Percentiles rank a stretch among this genome's conserved stretches.
phyloP scores from a whole-genome alignment of 2,797 vertebrate species.

The Pipistrellus kuhlii region DNA sequence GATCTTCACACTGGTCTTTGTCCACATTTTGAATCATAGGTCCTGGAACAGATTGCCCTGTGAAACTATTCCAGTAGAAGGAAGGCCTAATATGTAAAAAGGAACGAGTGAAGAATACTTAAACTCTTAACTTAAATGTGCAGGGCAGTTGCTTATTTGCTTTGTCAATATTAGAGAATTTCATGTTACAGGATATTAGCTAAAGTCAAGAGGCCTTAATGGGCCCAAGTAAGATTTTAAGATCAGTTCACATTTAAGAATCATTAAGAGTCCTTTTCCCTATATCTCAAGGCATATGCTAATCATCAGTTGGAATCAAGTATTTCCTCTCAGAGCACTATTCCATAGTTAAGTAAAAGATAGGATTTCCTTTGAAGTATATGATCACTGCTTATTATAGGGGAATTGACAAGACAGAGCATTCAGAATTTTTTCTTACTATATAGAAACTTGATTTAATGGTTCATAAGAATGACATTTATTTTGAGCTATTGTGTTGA shows the following conservation, averaged over 20 bases:
- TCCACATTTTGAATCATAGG: not conserved
- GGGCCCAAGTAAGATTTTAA: slow-evolving; percentile 44
- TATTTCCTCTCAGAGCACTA: slow-evolving; percentile 56
- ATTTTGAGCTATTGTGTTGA: slow-evolving; percentile 58
- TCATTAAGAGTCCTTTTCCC: slow-evolving; percentile 38
- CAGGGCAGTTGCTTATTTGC: slow-evolving; percentile 63
- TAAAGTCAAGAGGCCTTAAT: slow-evolving; percentile 43
- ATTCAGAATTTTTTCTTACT: slow-evolving; percentile 32
- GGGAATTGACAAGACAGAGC: slow-evolving; percentile 53
- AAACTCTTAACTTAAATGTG: not conserved
- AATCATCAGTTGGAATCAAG: slow-evolving; percentile 62
- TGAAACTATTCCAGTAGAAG: not conserved
- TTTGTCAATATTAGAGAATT: slow-evolving; percentile 62
- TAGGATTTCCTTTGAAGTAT: slow-evolving; percentile 75
- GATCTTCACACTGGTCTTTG: not conserved
- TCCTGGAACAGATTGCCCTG: not conserved
- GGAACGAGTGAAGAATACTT: not conserved
- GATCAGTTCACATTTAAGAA: slow-evolving; percentile 66
- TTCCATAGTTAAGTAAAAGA: slow-evolving; percentile 66
- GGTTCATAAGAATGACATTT: slow-evolving; percentile 55
- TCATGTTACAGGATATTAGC: slow-evolving; percentile 53
- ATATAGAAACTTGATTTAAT: slow-evolving; percentile 47
- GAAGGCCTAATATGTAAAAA: not conserved
- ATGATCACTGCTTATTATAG: slow-evolving; percentile 45
- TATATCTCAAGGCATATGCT: slow-evolving; percentile 66